phyloP scores from a whole-genome alignment of 1,140 invertebrate species.

The Mylabris phalerata region DNA sequence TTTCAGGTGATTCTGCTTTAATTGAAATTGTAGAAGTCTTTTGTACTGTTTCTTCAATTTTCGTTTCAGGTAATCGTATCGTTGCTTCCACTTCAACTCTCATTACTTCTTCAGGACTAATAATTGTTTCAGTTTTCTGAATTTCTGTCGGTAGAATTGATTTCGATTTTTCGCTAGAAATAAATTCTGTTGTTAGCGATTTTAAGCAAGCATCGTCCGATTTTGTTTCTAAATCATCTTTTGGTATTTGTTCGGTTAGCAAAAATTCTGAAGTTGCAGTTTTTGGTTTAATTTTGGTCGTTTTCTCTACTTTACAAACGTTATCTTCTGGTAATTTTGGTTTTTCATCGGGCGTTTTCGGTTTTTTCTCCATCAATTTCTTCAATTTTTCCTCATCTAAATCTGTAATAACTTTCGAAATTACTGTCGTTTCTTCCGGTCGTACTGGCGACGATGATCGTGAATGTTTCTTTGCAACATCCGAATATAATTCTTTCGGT shows the following conservation, averaged over 20 bases:
- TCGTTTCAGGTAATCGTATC: not conserved
- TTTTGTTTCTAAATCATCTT: constrained; percentile 5
- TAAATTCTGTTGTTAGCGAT: too few relatives aligned
- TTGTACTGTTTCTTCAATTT: not conserved
- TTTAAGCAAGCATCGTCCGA: constrained; percentile 1
- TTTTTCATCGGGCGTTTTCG: not conserved
- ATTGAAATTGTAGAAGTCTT: not conserved
- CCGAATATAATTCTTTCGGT: constrained; percentile 31
- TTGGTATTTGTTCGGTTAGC: not conserved
- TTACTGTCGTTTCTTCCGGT: constrained; percentile 19
- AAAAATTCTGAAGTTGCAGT: constrained; percentile 21
- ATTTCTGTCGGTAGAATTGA: too few relatives aligned
- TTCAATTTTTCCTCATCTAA: constrained; percentile 30
- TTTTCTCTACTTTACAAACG: not conserved
- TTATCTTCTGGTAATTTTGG: constrained; percentile 20
- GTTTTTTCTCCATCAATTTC: constrained; percentile 14
- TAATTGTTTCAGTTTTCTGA: not conserved
- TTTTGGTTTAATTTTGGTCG: not conserved
- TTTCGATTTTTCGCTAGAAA: too few relatives aligned
- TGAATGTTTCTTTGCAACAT: constrained; percentile 31
- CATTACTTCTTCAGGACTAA: not conserved
- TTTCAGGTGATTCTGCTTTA: not conserved
- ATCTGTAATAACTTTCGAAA: constrained; percentile 33
- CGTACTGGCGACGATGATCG: constrained; percentile 26
- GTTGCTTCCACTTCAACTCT: not conserved